Evolutionary conservation across 2,888 invertebrate species (phyloP).

Genomic region (Trilocha varians): DNA sequence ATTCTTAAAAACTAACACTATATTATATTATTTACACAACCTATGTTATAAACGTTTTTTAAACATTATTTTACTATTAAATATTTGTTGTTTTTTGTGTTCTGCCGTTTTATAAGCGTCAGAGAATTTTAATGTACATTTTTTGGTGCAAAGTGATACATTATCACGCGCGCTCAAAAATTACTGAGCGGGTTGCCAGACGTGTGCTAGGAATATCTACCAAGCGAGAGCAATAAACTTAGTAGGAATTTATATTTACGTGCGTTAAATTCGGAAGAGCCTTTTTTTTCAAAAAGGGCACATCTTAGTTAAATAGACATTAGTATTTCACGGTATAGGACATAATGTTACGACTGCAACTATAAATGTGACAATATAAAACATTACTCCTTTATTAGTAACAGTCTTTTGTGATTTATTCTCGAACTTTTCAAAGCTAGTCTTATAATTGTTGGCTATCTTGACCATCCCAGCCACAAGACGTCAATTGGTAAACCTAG

Average conservation of each 20-base stretch:
- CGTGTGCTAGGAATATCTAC: neutral
- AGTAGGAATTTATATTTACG: neutral
- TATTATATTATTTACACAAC: constrained; percentile 30
- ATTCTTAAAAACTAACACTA: constrained; percentile 15
- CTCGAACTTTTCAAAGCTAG: too few species aligned
- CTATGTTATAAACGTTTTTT: constrained; percentile 51
- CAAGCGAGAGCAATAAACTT: neutral
- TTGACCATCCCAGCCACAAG: too few species aligned
- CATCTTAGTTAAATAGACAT: too few species aligned
- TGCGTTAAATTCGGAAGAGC: too few species aligned
- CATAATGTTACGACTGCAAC: too few species aligned
- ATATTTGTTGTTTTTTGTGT: constrained; percentile 28
- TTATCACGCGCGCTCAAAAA: constrained; percentile 40
- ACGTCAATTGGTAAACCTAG: too few species aligned
- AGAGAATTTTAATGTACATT: constrained; percentile 37
- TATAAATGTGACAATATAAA: too few species aligned
- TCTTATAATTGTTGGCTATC: too few species aligned
- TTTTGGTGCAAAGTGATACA: constrained; percentile 28
- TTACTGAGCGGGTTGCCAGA: constrained; percentile 39
- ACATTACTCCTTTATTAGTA: too few species aligned
- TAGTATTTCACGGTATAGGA: too few species aligned
- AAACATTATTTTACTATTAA: constrained; percentile 37
- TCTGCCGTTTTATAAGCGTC: constrained; percentile 36
- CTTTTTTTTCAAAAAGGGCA: too few species aligned
- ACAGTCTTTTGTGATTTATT: too few species aligned